Conservation (phyloP, 2,888 invertebrate genomes). For the Chymomyza procnemis region DNA sequence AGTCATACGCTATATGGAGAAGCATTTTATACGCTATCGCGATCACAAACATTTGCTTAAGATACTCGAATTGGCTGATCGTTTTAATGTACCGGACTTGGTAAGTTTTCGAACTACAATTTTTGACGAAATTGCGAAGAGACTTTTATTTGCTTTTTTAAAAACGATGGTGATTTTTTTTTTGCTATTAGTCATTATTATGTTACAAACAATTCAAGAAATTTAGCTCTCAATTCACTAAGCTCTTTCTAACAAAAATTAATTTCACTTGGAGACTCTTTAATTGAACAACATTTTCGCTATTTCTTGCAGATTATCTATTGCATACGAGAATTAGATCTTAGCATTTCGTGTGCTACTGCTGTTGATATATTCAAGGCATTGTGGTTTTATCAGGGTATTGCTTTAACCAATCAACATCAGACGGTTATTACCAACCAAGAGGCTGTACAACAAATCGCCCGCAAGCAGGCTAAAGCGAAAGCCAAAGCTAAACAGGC, state of each 20-base stretch:
- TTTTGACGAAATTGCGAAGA: neutral
- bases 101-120: conserved; percentile 58
- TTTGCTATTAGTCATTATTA: too few species aligned
- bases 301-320: conserved; percentile 66
- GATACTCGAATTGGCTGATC: conserved; percentile 77
- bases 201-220: too few species aligned
- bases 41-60: conserved; percentile 78
- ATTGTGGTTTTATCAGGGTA: conserved; percentile 78
- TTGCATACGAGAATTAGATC: conserved; percentile 78
- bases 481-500: conserved; percentile 53
- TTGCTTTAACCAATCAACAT: conserved; percentile 73
- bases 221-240: too few species aligned
- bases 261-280: too few species aligned
- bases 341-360: conserved; percentile 76
- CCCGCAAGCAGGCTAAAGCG: conserved; percentile 55
- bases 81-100: conserved; percentile 78
- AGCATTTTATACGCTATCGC: conserved; percentile 77
- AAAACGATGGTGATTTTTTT: too few species aligned
- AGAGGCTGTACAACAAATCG: conserved; percentile 54
- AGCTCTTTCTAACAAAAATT: too few species aligned
- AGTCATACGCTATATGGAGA: conserved; percentile 77
- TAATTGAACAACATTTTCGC: neutral
- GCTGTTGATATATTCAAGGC: conserved; percentile 77
- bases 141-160: too few species aligned
- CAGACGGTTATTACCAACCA: conserved; percentile 71